Conservation (phyloP, 2,113 vertebrate species). For the Cranoglanis bouderius region DNA sequence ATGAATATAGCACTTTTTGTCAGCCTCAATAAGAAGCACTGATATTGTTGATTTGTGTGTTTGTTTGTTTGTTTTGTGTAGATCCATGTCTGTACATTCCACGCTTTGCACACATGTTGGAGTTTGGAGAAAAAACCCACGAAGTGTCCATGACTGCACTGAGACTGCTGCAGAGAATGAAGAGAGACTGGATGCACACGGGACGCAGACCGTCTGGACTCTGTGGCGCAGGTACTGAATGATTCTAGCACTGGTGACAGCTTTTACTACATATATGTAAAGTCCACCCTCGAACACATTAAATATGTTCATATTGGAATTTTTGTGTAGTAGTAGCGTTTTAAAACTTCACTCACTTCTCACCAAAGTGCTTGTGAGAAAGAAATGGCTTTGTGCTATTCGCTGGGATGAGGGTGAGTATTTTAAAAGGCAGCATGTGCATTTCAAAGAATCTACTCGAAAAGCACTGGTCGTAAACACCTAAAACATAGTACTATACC, state of each 20-base stretch:
- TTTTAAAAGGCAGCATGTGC: not conserved
- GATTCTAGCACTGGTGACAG: not conserved
- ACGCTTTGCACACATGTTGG: constrained; percentile 95
- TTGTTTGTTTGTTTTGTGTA: constrained; percentile 54
- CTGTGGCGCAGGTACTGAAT: constrained; percentile 85
- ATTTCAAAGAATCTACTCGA: not conserved
- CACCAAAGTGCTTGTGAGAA: not conserved
- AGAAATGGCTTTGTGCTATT: not conserved
- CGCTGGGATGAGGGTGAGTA: not conserved
- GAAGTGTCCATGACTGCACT: constrained; percentile 98
- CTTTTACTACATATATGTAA: not conserved
- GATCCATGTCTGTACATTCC: constrained; percentile 97
- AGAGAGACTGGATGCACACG: constrained; percentile 98
- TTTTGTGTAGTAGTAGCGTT: too few relatives aligned
- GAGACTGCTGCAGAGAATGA: constrained; percentile 94
- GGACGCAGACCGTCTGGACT: constrained; percentile 92
- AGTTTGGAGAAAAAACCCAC: constrained; percentile 92
- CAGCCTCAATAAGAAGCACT: not conserved
- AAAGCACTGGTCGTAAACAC: not conserved
- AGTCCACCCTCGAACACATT: not conserved
- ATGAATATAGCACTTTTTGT: not conserved
- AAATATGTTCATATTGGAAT: not conserved
- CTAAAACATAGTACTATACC: not conserved
- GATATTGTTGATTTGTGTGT: not conserved
- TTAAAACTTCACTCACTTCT: not conserved